Percentiles rank a stretch among this genome's conserved stretches.
phyloP scores from a whole-genome alignment of 2,113 vertebrate genomes.

The Illadopsis cleaveri region DNA sequence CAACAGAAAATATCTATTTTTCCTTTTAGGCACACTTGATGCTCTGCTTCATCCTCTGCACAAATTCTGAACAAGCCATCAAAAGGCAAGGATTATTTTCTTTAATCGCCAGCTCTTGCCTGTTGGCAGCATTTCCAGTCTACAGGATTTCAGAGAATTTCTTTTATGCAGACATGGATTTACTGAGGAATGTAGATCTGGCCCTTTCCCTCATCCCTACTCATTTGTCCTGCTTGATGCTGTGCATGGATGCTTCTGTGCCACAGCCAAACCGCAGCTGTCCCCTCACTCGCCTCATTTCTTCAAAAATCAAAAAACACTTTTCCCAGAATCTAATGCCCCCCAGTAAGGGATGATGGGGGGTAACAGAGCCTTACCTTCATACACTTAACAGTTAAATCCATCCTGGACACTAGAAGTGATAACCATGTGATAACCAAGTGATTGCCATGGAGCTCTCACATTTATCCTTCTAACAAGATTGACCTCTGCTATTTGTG shows the following conservation, averaged over 20 bases:
- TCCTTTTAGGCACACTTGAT: not conserved
- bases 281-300: fast-evolving
- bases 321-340: not conserved
- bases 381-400: not conserved
- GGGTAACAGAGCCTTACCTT: not conserved
- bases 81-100: slow-evolving; percentile 17
- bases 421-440: not conserved
- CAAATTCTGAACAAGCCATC: slow-evolving; percentile 6
- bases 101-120: not conserved
- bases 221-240: fast-evolving
- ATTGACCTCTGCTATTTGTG: slow-evolving; percentile 4
- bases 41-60: not conserved
- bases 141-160: not conserved
- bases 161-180: not conserved
- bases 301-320: not conserved
- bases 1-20: slow-evolving; percentile 26
- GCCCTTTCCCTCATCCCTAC: not conserved
- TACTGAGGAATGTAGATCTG: not conserved
- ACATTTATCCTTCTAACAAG: not conserved
- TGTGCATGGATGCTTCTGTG: fast-evolving
- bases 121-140: not conserved
- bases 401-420: not conserved
- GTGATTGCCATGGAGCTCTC: not conserved
- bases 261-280: not conserved
- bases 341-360: not conserved